Evolutionary conservation across 2,888 invertebrate species (phyloP).

Genomic region (Agrotis segetum): DNA sequence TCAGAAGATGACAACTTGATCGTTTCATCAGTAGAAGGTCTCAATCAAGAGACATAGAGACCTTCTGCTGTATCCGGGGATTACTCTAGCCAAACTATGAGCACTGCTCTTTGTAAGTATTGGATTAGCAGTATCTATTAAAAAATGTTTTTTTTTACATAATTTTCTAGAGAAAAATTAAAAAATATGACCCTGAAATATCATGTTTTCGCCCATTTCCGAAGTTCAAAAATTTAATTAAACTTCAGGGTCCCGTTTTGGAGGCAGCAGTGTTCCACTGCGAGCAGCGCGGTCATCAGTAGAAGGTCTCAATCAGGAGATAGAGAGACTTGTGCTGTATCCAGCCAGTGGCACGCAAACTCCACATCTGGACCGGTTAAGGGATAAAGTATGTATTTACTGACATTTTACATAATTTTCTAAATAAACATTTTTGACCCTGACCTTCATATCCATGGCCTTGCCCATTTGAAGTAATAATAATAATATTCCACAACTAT

Average conservation of each 20-base stretch:
- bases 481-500: no score
- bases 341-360: constrained; percentile 89
- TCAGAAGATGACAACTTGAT: constrained; percentile 92
- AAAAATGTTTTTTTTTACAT: no score
- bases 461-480: not conserved
- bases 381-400: constrained; percentile 90
- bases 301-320: constrained; percentile 97
- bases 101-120: constrained; percentile 86
- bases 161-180: no score
- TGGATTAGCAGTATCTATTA: not conserved
- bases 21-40: no score
- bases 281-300: constrained; percentile 95
- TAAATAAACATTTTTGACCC: not conserved
- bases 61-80: constrained; percentile 85
- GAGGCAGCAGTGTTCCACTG: constrained; percentile 87
- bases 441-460: not conserved
- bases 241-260: constrained; percentile 85
- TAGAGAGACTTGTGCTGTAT: constrained; percentile 94
- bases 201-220: not conserved
- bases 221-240: constrained; percentile 1
- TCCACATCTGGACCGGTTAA: constrained; percentile 88
- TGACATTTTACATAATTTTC: not conserved
- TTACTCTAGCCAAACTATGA: constrained; percentile 84
- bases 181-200: not conserved
- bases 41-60: no score